Conservation (phyloP, 2,113 vertebrate genomes). For the Sorex araneus region DNA sequence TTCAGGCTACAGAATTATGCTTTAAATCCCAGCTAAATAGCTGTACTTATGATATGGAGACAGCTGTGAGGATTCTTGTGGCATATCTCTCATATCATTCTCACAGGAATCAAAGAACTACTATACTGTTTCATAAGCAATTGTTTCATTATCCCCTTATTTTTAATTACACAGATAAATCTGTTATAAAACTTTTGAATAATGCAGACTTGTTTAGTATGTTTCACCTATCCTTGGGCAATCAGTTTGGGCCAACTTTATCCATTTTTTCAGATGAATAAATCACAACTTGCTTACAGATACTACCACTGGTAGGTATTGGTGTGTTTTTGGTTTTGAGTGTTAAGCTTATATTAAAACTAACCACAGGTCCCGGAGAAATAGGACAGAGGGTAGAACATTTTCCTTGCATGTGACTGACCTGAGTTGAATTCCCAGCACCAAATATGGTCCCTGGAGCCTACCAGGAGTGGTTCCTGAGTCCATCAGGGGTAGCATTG, state of each 20-base stretch:
- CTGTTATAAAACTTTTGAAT: conserved; percentile 1
- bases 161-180: conserved; percentile 44
- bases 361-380: neutral
- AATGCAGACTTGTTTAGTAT: conserved; percentile 22
- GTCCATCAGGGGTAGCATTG: too few species aligned
- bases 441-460: too few species aligned
- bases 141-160: conserved; percentile 35
- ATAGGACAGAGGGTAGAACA: too few species aligned
- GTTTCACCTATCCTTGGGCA: conserved; percentile 2
- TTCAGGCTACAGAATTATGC: too few species aligned
- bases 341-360: too few species aligned
- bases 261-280: neutral
- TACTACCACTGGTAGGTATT: neutral
- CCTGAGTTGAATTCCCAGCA: too few species aligned
- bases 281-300: neutral
- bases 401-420: too few species aligned
- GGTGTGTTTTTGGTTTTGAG: neutral
- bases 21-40: neutral
- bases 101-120: conserved; percentile 21
- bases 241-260: neutral
- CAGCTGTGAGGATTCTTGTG: neutral
- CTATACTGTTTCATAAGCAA: neutral
- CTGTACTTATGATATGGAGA: neutral
- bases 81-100: neutral
- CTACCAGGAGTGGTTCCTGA: too few species aligned